Percentiles rank a stretch among this genome's conserved stretches.
Evolutionary conservation across 2,113 vertebrate genomes (phyloP).

Genomic region (Hyla sarda): DNA sequence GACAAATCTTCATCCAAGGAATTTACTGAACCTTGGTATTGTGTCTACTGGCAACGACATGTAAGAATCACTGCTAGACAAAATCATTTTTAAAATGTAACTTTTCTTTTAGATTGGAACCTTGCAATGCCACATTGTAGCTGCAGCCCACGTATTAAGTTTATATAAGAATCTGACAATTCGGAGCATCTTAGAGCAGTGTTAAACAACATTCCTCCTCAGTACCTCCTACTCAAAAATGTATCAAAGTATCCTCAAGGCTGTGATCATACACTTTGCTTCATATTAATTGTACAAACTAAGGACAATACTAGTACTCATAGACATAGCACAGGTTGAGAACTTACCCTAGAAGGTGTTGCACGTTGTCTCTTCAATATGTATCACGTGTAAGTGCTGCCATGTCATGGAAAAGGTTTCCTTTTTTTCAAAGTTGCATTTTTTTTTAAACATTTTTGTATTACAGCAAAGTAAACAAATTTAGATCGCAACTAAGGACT

Average conservation of each 20-base stretch:
- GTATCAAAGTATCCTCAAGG: not conserved
- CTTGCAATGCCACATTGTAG: not conserved
- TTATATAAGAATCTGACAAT: not conserved
- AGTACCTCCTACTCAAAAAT: not conserved
- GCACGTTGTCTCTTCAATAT: not conserved
- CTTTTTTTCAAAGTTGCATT: slow-evolving; percentile 5
- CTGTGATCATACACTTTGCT: not conserved
- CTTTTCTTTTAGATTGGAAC: too few species aligned
- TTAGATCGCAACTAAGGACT: not conserved
- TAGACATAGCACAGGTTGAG: not conserved
- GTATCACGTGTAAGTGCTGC: not conserved
- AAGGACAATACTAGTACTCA: not conserved
- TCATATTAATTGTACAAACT: not conserved
- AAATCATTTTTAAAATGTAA: not conserved
- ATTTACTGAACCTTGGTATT: not conserved
- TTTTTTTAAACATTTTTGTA: not conserved
- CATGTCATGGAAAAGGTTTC: slow-evolving; percentile 16
- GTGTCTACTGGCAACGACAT: not conserved
- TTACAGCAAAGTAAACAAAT: not conserved
- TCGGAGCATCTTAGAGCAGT: not conserved
- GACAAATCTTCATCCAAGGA: not conserved
- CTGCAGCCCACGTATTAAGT: not conserved
- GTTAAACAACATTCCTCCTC: too few species aligned
- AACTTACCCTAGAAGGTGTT: not conserved
- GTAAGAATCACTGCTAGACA: not conserved